phyloP scores from a whole-genome alignment of 2,797 vertebrate species.

The Halcyon badia region DNA sequence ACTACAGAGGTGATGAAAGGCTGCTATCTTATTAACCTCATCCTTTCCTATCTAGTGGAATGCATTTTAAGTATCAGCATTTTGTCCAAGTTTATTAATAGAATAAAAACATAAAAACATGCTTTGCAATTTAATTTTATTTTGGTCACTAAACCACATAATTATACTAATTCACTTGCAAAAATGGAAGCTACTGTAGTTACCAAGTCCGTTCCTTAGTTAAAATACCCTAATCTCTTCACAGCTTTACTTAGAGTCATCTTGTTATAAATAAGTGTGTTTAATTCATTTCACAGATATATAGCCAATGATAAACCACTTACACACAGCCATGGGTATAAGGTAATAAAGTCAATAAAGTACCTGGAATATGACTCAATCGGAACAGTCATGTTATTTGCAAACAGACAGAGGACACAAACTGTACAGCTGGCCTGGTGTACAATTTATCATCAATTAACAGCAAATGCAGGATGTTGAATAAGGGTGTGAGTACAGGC shows the following conservation, averaged over 20 bases:
- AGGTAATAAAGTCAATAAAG: conserved; percentile 14
- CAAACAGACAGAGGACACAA: conserved; percentile 7
- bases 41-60: neutral
- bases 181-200: neutral
- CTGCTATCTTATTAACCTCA: neutral
- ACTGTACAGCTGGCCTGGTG: neutral
- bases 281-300: conserved; percentile 26
- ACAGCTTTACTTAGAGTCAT: neutral
- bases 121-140: neutral
- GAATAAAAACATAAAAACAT: conserved; percentile 7
- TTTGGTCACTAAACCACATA: neutral
- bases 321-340: neutral
- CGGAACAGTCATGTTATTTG: conserved; percentile 1
- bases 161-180: conserved; percentile 25
- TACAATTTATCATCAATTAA: neutral
- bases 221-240: neutral
- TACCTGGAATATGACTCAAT: neutral
- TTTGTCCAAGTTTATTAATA: neutral
- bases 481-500: neutral
- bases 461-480: neutral
- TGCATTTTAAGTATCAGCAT: neutral
- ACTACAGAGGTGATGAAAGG: neutral
- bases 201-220: conserved; percentile 23
- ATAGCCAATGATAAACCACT: neutral
- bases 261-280: conserved; percentile 14